These are phyloP conservation scores for Corythucha ciliata DNA, from an alignment of 2,888 invertebrate genomes.

Conservation along the genomic window DNA sequence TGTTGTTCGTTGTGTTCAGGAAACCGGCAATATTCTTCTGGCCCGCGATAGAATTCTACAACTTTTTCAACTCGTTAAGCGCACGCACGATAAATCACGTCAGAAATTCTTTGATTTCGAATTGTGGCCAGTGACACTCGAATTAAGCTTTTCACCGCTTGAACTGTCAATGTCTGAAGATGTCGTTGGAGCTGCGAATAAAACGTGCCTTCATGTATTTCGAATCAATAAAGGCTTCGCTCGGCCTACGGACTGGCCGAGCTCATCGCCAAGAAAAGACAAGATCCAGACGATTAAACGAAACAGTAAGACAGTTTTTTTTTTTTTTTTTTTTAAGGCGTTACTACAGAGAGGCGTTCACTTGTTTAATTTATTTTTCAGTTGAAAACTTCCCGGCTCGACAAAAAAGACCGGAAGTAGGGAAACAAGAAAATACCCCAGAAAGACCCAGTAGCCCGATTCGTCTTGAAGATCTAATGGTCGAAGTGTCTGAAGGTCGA, in stretches of 20 bases:
- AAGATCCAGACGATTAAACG: not conserved
- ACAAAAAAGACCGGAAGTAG: not conserved
- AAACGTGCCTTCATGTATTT: conserved; percentile 54
- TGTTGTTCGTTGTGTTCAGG: conserved; percentile 38
- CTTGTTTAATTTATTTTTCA: not conserved
- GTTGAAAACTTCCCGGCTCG: too few relatives aligned
- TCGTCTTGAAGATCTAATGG: conserved; percentile 22
- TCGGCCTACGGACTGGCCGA: conserved; percentile 28
- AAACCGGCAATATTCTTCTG: conserved; percentile 44
- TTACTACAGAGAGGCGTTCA: not conserved
- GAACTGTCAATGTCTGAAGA: conserved; percentile 57
- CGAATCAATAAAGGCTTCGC: conserved; percentile 41
- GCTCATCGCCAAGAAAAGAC: conserved; percentile 17
- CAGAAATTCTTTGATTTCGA: conserved; percentile 61
- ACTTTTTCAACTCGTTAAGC: conserved; percentile 53
- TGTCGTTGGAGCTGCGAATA: conserved; percentile 54
- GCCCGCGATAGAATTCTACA: conserved; percentile 44
- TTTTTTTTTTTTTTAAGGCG: not conserved
- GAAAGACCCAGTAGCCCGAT: conserved; percentile 22
- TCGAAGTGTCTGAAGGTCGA: conserved; percentile 24
- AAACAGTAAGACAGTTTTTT: too few relatives aligned
- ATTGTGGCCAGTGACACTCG: conserved; percentile 54
- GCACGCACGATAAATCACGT: conserved; percentile 58
- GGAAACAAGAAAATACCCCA: not conserved
- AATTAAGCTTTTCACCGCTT: conserved; percentile 52